These are phyloP conservation scores for Folsomia candida DNA, from an alignment of 2,888 invertebrate genomes.

Conservation along the genomic window DNA sequence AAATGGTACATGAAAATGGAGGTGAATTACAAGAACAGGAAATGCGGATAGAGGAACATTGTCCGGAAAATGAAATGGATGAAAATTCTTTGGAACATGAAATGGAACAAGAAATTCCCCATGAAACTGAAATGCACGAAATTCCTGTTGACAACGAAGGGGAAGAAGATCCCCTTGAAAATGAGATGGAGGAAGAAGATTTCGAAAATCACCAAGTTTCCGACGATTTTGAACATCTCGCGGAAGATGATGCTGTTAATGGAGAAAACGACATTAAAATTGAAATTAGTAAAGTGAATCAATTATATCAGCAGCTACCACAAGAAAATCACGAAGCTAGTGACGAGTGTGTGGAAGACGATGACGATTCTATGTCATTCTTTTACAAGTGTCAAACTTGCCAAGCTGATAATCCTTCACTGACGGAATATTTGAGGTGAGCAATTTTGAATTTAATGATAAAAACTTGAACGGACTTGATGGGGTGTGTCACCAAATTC, in stretches of 20 bases:
- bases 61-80: not conserved
- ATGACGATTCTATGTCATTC: not conserved
- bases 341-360: not conserved
- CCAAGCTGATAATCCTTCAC: not conserved
- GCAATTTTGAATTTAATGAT: too few relatives aligned
- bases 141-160: too few relatives aligned
- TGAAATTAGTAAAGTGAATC: not conserved
- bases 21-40: too few relatives aligned
- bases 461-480: too few relatives aligned
- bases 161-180: not conserved
- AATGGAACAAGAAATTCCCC: not conserved
- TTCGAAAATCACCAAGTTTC: too few relatives aligned
- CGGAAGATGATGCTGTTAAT: not conserved
- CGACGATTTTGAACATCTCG: not conserved
- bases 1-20: not conserved
- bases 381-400: not conserved
- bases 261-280: not conserved
- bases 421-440: not conserved
- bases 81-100: not conserved
- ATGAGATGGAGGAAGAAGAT: not conserved
- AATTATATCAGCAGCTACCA: not conserved
- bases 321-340: not conserved
- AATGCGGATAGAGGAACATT: not conserved
- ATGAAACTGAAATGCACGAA: not conserved
- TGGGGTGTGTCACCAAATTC: too few relatives aligned